Evolutionary conservation across 1,140 invertebrate species (phyloP).

Genomic region (Parasteatoda tepidariorum): DNA sequence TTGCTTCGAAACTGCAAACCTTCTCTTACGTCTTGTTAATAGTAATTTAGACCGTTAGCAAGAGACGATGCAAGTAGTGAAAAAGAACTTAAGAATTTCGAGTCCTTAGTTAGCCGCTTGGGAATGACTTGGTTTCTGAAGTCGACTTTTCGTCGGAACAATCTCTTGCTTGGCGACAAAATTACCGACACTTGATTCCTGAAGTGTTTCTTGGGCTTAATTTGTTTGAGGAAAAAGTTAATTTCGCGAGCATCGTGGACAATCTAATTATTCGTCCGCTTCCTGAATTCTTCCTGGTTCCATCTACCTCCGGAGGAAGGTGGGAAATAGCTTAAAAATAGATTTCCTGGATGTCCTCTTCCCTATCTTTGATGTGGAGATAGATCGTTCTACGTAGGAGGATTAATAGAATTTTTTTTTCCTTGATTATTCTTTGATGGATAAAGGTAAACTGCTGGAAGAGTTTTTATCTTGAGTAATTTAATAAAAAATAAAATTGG

Average conservation of each 20-base stretch:
- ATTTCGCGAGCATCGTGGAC: conserved; percentile 8
- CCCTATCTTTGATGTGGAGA: no score
- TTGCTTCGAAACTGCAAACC: no score
- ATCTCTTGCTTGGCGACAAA: background rate
- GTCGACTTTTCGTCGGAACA: background rate
- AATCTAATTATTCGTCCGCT: conserved; percentile 43
- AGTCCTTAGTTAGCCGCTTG: no score
- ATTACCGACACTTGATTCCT: conserved; percentile 40
- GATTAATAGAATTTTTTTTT: no score
- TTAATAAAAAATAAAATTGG: no score
- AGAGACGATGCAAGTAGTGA: no score
- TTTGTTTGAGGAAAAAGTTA: conserved; percentile 50
- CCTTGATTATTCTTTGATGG: no score
- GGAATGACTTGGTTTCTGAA: background rate
- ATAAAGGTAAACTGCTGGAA: no score
- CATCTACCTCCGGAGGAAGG: background rate
- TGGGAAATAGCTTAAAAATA: background rate
- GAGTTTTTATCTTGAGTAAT: no score
- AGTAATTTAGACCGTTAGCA: background rate
- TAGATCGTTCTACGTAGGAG: no score
- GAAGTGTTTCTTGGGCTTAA: conserved; percentile 25
- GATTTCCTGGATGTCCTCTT: background rate
- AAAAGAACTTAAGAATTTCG: no score
- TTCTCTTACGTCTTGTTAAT: background rate
- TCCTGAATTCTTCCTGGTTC: no score